A percentile compares a stretch with the other conserved stretches of the same genome.
These are phyloP conservation scores for Papilio aristodemus DNA, from an alignment of 1,140 invertebrate genomes.

Conservation along the genomic window DNA sequence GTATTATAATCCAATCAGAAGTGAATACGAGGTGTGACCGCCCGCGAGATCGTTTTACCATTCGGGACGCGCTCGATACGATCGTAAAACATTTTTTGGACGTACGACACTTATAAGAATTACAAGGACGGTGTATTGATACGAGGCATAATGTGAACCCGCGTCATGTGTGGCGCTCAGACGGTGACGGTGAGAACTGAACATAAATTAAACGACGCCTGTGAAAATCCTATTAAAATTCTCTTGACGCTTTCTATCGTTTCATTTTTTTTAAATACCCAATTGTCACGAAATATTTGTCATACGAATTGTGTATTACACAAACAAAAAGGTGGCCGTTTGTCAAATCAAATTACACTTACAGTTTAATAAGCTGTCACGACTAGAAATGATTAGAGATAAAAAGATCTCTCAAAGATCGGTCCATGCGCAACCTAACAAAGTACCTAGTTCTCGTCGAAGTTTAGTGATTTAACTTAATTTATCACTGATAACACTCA, in stretches of 20 bases:
- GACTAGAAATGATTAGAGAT: not conserved
- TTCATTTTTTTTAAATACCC: conserved; percentile 18
- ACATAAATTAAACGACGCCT: conserved; percentile 18
- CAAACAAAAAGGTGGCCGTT: not conserved
- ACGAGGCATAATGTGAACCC: conserved; percentile 13
- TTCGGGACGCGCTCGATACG: not conserved
- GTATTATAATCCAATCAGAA: conserved; percentile 20
- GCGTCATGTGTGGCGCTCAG: conserved; percentile 3
- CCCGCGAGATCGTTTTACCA: conserved; percentile 17
- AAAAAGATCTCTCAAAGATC: too few relatives aligned
- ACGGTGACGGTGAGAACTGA: conserved; percentile 1
- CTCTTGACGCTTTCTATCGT: not conserved
- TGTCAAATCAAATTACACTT: too few relatives aligned
- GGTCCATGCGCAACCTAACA: too few relatives aligned
- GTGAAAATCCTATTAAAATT: conserved; percentile 19
- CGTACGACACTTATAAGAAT: conserved; percentile 20
- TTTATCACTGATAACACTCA: too few relatives aligned
- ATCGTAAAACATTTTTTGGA: conserved; percentile 16
- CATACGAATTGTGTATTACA: conserved; percentile 9
- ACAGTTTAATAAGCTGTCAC: not conserved
- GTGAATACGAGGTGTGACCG: conserved; percentile 2
- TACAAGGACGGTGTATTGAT: conserved; percentile 15
- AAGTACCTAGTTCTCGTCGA: too few relatives aligned
- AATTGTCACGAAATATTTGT: conserved; percentile 12
- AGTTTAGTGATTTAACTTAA: too few relatives aligned